phyloP scores from a whole-genome alignment of 2,113 vertebrate genomes.

The Ranitomeya variabilis region DNA sequence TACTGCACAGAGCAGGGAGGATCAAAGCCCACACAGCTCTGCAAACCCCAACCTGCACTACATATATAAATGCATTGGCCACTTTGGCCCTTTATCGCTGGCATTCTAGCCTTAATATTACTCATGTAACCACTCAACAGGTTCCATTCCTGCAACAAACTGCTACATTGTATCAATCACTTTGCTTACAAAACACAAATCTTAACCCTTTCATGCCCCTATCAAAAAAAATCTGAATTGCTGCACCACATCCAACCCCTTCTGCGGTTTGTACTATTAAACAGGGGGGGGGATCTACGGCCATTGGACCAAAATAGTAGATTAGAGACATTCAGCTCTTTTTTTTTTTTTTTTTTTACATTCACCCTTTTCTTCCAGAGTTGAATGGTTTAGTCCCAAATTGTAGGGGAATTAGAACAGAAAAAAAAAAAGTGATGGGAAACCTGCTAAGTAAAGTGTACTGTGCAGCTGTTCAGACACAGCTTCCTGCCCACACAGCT shows the following conservation, averaged over 20 bases:
- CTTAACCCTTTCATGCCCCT: background rate
- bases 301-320: background rate
- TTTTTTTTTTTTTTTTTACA: too few relatives aligned
- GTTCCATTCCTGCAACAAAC: background rate
- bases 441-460: constrained; percentile 27
- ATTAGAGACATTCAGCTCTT: background rate
- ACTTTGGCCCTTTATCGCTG: too few relatives aligned
- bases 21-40: constrained; percentile 27
- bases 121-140: background rate
- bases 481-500: constrained; percentile 33
- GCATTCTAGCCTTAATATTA: background rate
- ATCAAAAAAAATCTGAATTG: background rate
- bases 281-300: background rate
- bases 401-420: constrained; percentile 45
- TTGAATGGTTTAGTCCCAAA: constrained; percentile 39
- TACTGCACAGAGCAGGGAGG: constrained; percentile 44
- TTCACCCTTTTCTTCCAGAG: background rate
- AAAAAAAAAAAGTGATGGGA: constrained; percentile 49
- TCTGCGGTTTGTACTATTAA: background rate
- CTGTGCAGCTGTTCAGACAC: constrained; percentile 38
- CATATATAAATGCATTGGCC: background rate
- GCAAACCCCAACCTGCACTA: background rate
- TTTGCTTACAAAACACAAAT: background rate
- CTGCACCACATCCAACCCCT: background rate
- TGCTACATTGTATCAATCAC: background rate